phyloP scores from a whole-genome alignment of 1,140 invertebrate species.

The Dolichoris vasculosae region DNA sequence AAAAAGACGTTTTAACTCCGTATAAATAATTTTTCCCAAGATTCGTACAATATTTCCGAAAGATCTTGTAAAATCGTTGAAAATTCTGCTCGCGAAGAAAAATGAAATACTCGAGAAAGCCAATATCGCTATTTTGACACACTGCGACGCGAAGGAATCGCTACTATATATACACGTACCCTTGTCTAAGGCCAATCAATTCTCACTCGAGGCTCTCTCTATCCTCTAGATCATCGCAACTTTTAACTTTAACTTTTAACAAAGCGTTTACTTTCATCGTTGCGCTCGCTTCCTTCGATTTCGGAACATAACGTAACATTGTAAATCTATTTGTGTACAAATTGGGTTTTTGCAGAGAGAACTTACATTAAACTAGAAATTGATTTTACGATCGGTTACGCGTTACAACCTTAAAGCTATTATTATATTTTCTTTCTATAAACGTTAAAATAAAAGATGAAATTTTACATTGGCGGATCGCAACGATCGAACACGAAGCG shows the following conservation, averaged over 20 bases:
- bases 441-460: neutral
- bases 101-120: slow-evolving; percentile 30
- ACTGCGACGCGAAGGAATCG: slow-evolving; percentile 30
- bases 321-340: slow-evolving; percentile 6
- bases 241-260: slow-evolving; percentile 14
- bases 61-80: slow-evolving; percentile 3
- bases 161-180: slow-evolving; percentile 5
- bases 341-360: neutral
- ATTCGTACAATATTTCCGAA: neutral
- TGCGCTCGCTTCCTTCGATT: neutral
- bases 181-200: slow-evolving; percentile 42
- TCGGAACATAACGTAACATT: no score
- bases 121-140: slow-evolving; percentile 46
- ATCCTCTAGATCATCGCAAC: slow-evolving; percentile 18
- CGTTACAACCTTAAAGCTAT: neutral
- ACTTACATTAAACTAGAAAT: neutral
- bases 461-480: neutral
- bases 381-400: neutral
- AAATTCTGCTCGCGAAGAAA: slow-evolving; percentile 22
- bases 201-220: slow-evolving; percentile 21
- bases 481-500: no score
- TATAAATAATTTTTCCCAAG: no score
- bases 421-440: neutral
- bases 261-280: neutral
- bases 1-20: no score